Evolutionary conservation across 2,888 invertebrate species (phyloP).

Genomic region (Acleris sparsana): DNA sequence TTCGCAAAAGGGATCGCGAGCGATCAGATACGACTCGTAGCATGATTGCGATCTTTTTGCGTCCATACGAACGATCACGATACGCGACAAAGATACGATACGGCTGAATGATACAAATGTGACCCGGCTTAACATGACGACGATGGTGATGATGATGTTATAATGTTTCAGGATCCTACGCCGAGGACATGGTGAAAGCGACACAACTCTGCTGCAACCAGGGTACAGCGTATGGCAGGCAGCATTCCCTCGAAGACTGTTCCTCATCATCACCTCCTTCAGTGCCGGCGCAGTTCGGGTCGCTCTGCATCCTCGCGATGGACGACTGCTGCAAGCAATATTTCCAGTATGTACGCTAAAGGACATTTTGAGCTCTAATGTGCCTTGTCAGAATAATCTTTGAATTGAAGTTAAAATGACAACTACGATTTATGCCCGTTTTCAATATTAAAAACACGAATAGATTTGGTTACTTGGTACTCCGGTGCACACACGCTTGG

Average conservation of each 20-base stretch:
- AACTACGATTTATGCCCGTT: too few species aligned
- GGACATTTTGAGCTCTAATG: too few species aligned
- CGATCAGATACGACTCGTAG: too few species aligned
- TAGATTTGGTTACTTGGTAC: too few species aligned
- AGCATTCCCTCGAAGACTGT: constrained; percentile 58
- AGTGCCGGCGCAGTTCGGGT: constrained; percentile 50
- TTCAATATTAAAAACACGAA: too few species aligned
- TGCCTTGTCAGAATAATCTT: too few species aligned
- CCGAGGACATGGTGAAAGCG: constrained; percentile 62
- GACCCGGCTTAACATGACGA: background rate
- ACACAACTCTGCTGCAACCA: constrained; percentile 69
- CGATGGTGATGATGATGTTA: background rate
- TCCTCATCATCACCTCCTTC: constrained; percentile 55
- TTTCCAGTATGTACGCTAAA: constrained; percentile 56
- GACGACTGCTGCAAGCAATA: constrained; percentile 72
- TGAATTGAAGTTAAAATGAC: too few species aligned
- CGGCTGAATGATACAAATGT: background rate
- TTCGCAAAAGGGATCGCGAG: too few species aligned
- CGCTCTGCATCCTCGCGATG: constrained; percentile 65
- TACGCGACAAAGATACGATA: background rate
- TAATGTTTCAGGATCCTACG: constrained; percentile 55
- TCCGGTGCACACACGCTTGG: too few species aligned
- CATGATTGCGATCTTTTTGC: too few species aligned
- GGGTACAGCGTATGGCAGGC: constrained; percentile 62
- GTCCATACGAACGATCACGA: too few species aligned